Evolutionary conservation across 2,888 invertebrate genomes (phyloP).

Genomic region (Dynastes grantii): DNA sequence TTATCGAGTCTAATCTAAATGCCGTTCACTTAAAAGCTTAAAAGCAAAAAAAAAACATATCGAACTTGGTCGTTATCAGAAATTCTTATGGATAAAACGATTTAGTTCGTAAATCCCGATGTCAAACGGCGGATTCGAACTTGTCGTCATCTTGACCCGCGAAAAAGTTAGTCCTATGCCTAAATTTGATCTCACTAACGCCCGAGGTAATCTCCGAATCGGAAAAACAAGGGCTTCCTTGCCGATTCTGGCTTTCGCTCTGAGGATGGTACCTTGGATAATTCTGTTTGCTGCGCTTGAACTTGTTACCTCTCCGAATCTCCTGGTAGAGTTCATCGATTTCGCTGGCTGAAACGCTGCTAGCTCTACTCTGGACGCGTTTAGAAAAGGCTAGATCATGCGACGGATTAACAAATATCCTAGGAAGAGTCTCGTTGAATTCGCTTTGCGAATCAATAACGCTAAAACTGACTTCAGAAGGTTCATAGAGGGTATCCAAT

Average conservation of each 20-base stretch:
- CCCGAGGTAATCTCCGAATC: constrained; percentile 66
- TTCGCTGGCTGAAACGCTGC: constrained; percentile 74
- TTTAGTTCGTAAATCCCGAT: background rate
- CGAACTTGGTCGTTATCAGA: background rate
- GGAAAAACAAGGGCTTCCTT: constrained; percentile 63
- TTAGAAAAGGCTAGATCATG: constrained; percentile 68
- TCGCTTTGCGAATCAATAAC: constrained; percentile 64
- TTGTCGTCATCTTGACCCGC: constrained; percentile 39
- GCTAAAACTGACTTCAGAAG: constrained; percentile 57
- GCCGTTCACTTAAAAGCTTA: background rate
- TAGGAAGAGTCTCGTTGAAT: constrained; percentile 58
- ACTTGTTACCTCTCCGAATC: constrained; percentile 73
- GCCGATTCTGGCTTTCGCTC: constrained; percentile 28
- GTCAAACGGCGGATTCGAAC: constrained; percentile 48
- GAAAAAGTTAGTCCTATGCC: constrained; percentile 49
- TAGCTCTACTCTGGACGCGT: constrained; percentile 75
- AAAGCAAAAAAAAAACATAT: background rate
- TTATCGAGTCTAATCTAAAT: background rate
- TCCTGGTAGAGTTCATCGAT: constrained; percentile 82
- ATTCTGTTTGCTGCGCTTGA: constrained; percentile 52
- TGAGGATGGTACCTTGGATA: constrained; percentile 39
- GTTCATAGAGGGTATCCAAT: constrained; percentile 51
- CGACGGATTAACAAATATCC: constrained; percentile 71
- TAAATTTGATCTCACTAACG: constrained; percentile 59
- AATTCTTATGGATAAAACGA: background rate